These are phyloP conservation scores for Dryobota labecula DNA, from an alignment of 2,888 invertebrate genomes.

Conservation along the genomic window DNA sequence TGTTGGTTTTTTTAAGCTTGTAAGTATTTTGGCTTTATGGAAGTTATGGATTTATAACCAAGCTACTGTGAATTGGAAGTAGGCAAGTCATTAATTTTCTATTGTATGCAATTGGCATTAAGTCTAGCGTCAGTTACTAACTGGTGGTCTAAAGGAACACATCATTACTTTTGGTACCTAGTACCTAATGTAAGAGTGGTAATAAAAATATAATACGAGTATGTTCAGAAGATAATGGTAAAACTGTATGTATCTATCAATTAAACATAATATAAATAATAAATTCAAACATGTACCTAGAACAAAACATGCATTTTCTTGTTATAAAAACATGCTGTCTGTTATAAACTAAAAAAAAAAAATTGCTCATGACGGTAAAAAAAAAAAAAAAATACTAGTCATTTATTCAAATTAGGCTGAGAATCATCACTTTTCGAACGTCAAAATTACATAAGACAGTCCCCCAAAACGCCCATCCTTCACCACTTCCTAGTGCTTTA, in stretches of 20 bases:
- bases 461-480: too few relatives aligned
- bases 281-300: not conserved
- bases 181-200: not conserved
- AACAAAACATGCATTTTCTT: not conserved
- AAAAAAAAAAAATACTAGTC: too few relatives aligned
- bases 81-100: not conserved
- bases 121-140: not conserved
- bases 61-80: not conserved
- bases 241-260: not conserved
- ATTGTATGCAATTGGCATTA: not conserved
- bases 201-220: not conserved
- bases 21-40: not conserved
- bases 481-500: too few relatives aligned
- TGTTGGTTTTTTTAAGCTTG: slow-evolving; percentile 7
- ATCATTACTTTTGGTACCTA: not conserved
- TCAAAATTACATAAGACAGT: too few relatives aligned
- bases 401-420: too few relatives aligned
- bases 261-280: not conserved
- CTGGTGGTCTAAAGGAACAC: not conserved
- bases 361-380: not conserved
- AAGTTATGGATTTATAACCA: not conserved
- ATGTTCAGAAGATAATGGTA: not conserved
- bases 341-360: not conserved
- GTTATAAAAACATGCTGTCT: too few relatives aligned
- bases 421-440: too few relatives aligned